phyloP scores from a whole-genome alignment of 37 sponge, comb jelly and placozoan genomes.

The Chondrilla cf. caribensis region DNA sequence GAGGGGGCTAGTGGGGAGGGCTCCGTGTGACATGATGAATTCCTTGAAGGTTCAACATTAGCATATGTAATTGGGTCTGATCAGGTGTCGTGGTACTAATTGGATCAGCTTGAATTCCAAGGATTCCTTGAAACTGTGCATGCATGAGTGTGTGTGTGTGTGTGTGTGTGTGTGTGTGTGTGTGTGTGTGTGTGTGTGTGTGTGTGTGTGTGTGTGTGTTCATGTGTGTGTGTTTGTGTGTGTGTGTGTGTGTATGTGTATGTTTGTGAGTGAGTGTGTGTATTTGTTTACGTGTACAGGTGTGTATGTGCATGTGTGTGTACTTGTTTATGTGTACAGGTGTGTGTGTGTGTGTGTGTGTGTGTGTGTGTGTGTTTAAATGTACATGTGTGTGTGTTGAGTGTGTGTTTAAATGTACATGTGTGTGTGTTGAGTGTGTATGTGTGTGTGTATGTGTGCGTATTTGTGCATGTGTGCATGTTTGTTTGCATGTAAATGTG shows the following conservation, averaged over 20 bases:
- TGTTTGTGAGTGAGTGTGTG: neutral
- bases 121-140: no score
- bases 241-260: neutral
- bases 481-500: slow-evolving; percentile 11
- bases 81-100: no score
- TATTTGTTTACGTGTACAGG: neutral
- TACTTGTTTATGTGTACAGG: neutral
- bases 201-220: slow-evolving; percentile 1
- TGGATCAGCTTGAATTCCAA: no score
- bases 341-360: slow-evolving; percentile 13
- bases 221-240: neutral
- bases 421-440: slow-evolving; percentile 33
- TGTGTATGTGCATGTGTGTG: slow-evolving; percentile 13
- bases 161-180: slow-evolving; percentile 22
- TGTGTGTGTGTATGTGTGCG: slow-evolving; percentile 35
- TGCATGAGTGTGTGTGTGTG: slow-evolving; percentile 13
- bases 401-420: neutral
- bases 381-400: slow-evolving; percentile 1
- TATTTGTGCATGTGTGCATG: slow-evolving; percentile 28
- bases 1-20: no score
- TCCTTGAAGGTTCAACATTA: no score
- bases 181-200: slow-evolving; percentile 10
- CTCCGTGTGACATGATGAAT: no score
- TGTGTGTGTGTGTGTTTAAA: neutral
- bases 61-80: no score